Percentiles rank a stretch among this genome's conserved stretches.
Conservation (phyloP, 2,797 vertebrate genomes). For the Pseudopleuronectes americanus region DNA sequence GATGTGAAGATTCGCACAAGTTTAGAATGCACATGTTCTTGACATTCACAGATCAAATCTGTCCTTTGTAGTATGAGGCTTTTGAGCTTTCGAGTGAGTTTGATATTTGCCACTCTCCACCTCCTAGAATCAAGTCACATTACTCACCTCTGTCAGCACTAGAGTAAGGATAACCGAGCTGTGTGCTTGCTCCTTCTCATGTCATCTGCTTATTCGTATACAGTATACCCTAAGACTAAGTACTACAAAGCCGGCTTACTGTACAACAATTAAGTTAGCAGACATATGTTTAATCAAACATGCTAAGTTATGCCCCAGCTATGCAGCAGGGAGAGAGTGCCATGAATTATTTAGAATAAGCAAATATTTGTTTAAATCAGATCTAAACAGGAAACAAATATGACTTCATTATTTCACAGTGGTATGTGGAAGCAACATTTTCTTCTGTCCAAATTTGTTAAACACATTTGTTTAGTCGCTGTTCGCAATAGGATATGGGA, state of each 20-base stretch:
- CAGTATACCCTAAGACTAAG: constrained; percentile 41
- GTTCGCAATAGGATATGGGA: background rate
- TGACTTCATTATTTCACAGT: constrained; percentile 56
- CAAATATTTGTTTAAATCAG: constrained; percentile 70
- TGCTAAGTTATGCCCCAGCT: constrained; percentile 63
- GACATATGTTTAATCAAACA: constrained; percentile 76
- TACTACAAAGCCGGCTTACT: constrained; percentile 71
- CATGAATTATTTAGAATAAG: constrained; percentile 64
- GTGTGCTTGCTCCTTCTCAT: constrained; percentile 38
- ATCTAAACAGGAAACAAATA: constrained; percentile 61
- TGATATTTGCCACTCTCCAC: constrained; percentile 44
- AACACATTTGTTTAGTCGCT: constrained; percentile 33
- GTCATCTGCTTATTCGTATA: constrained; percentile 58
- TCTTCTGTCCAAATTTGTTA: constrained; percentile 52
- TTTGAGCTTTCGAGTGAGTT: constrained; percentile 31
- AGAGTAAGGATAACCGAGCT: constrained; percentile 36
- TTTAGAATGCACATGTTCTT: background rate
- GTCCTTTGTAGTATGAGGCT: constrained; percentile 11
- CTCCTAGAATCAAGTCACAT: constrained; percentile 44
- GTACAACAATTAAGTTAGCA: constrained; percentile 77
- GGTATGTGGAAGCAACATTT: constrained; percentile 55
- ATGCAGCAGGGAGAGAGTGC: constrained; percentile 46
- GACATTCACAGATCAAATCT: constrained; percentile 5
- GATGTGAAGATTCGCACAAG: constrained; percentile 26
- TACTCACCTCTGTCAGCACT: constrained; percentile 61